phyloP scores from a whole-genome alignment of 2,888 invertebrate species.

The Caenorhabditis becei region DNA sequence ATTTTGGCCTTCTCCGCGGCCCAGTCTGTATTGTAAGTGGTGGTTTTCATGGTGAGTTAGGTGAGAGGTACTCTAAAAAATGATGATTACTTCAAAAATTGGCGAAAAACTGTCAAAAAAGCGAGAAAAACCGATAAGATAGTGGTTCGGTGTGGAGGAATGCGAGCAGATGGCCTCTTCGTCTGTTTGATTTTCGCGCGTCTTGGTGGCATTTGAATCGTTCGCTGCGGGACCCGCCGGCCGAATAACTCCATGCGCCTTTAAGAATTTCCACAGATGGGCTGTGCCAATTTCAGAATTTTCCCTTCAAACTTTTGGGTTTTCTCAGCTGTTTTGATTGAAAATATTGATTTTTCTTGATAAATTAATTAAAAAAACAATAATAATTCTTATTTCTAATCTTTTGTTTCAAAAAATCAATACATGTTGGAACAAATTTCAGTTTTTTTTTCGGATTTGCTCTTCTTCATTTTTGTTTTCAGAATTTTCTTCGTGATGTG shows the following conservation, averaged over 20 bases:
- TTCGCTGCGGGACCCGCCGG: slow-evolving; percentile 48
- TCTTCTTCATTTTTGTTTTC: not conserved
- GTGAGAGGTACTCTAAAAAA: slow-evolving; percentile 17
- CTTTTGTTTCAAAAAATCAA: slow-evolving; percentile 3
- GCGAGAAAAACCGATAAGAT: not conserved
- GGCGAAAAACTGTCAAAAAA: not conserved
- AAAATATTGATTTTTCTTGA: not conserved
- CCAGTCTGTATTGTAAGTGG: slow-evolving; percentile 58
- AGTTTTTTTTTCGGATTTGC: too few species aligned
- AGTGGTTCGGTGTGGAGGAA: slow-evolving; percentile 7
- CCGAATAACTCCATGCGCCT: slow-evolving; percentile 32
- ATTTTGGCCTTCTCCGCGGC: slow-evolving; percentile 80
- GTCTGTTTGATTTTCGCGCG: slow-evolving; percentile 57
- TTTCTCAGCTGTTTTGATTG: slow-evolving; percentile 5
- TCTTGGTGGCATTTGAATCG: slow-evolving; percentile 13
- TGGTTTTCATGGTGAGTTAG: slow-evolving; percentile 45
- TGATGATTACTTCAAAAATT: not conserved
- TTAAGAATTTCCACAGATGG: slow-evolving; percentile 47
- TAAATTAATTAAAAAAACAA: not conserved
- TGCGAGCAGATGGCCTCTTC: not conserved
- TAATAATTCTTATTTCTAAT: not conserved
- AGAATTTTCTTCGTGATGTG: not conserved
- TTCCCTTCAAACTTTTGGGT: slow-evolving; percentile 1
- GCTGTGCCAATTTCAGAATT: slow-evolving; percentile 33
- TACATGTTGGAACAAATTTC: not conserved